Conservation (phyloP, 1,140 invertebrate species). For the Zaprionus taronus region DNA sequence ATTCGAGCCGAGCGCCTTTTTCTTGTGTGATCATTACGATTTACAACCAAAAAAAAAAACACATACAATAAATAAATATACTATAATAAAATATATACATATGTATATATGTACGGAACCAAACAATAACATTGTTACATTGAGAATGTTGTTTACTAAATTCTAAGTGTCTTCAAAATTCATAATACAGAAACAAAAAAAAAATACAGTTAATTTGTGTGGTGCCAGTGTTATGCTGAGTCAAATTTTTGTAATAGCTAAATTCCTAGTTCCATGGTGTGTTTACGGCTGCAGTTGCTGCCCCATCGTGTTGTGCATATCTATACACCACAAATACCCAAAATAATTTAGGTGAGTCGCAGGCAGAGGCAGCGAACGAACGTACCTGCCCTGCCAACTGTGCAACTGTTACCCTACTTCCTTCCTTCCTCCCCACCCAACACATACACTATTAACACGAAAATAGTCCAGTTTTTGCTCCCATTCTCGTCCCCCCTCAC, state of each 20-base stretch:
- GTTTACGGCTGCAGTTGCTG: constrained; percentile 55
- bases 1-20: constrained; percentile 5
- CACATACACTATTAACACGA: constrained; percentile 31
- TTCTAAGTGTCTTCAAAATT: constrained; percentile 53
- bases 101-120: background rate
- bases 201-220: constrained; percentile 37
- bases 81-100: background rate
- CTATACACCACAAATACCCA: constrained; percentile 53
- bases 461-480: constrained; percentile 56
- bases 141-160: constrained; percentile 67
- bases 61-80: constrained; percentile 8
- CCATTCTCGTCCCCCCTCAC: background rate
- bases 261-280: constrained; percentile 56
- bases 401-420: constrained; percentile 58
- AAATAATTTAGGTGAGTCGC: constrained; percentile 66
- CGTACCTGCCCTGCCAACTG: constrained; percentile 45
- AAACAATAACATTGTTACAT: constrained; percentile 29
- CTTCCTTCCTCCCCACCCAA: constrained; percentile 14
- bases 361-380: constrained; percentile 9
- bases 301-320: constrained; percentile 55
- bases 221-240: constrained; percentile 60
- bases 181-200: constrained; percentile 20
- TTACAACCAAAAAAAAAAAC: constrained; percentile 42
- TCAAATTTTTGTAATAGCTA: constrained; percentile 30
- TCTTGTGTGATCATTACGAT: constrained; percentile 42